phyloP scores from a whole-genome alignment of 2,797 vertebrate genomes.

The Cyprinodon diabolis region DNA sequence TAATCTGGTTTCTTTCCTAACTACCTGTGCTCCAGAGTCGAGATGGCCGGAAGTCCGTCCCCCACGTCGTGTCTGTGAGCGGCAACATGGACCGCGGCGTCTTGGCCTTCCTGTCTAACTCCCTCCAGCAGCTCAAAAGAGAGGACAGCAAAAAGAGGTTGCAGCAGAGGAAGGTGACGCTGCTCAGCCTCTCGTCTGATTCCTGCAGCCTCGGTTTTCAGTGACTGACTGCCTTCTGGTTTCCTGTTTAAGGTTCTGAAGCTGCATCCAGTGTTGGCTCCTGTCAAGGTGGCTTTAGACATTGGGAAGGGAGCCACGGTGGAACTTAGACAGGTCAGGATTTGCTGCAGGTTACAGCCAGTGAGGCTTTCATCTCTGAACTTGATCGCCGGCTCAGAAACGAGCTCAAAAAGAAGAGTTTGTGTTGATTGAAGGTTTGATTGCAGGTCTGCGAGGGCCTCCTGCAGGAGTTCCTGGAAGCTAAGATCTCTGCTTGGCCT shows the following conservation, averaged over 20 bases:
- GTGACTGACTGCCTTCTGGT: not conserved
- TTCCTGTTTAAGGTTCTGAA: conserved; percentile 88
- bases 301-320: conserved; percentile 84
- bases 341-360: not conserved
- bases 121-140: conserved; percentile 85
- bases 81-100: conserved; percentile 87
- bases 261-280: conserved; percentile 92
- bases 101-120: conserved; percentile 89
- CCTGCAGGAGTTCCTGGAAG: conserved; percentile 86
- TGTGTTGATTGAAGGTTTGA: not conserved
- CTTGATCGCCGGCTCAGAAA: not conserved
- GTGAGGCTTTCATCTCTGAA: not conserved
- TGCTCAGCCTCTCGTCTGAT: not conserved
- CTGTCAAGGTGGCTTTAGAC: conserved; percentile 92
- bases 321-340: conserved; percentile 89
- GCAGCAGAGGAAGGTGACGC: conserved; percentile 86
- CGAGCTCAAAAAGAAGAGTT: not conserved
- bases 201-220: not conserved
- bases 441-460: conserved; percentile 91
- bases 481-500: conserved; percentile 89
- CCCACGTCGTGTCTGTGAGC: conserved; percentile 86
- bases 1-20: not conserved
- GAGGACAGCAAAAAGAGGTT: conserved; percentile 76
- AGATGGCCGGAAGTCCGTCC: conserved; percentile 86
- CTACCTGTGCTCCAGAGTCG: conserved; percentile 74